phyloP scores from a whole-genome alignment of 2,797 vertebrate genomes.

The Esox masquinongy region DNA sequence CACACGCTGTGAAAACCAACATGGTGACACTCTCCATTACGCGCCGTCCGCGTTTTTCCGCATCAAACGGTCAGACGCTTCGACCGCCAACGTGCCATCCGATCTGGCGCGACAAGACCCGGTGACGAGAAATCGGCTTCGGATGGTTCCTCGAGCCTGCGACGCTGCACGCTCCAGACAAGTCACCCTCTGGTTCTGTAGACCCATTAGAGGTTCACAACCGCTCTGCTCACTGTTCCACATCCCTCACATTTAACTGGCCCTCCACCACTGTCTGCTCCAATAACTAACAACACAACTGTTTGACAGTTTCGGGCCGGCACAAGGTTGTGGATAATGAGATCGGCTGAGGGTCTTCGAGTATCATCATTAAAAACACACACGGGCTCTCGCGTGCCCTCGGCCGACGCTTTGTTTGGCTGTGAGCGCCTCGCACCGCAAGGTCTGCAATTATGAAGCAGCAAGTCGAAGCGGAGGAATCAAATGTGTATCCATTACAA shows the following conservation, averaged over 20 bases:
- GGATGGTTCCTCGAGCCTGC: not conserved
- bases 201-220: not conserved
- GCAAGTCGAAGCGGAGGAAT: slow-evolving; percentile 66
- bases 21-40: no score
- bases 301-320: not conserved
- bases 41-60: no score
- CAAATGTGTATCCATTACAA: slow-evolving; percentile 70
- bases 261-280: no score
- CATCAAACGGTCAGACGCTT: no score
- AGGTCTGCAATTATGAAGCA: slow-evolving; percentile 17
- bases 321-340: not conserved
- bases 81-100: not conserved
- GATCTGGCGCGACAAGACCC: slow-evolving; percentile 32
- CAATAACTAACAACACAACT: not conserved
- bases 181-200: not conserved
- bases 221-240: not conserved
- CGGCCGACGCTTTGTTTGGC: not conserved
- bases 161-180: not conserved
- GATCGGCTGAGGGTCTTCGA: slow-evolving; percentile 1
- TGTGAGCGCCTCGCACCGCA: not conserved
- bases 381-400: not conserved
- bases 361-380: not conserved
- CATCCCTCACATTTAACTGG: not conserved
- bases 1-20: not conserved
- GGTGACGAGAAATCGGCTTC: not conserved